phyloP scores from a whole-genome alignment of 2,113 vertebrate genomes.

The Gallinago media region DNA sequence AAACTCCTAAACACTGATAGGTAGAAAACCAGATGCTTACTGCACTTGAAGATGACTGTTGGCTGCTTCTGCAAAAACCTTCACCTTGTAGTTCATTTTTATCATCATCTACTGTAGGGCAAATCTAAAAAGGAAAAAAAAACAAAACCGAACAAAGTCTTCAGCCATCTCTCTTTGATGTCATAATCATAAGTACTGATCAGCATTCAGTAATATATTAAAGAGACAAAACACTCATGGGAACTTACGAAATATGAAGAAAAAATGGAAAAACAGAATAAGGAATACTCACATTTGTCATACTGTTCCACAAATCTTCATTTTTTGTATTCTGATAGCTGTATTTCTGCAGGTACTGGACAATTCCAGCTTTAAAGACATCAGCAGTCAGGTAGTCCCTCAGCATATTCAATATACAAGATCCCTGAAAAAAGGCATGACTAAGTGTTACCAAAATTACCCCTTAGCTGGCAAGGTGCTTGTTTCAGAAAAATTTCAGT shows the following conservation, averaged over 20 bases:
- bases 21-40: slow-evolving; percentile 65
- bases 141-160: not conserved
- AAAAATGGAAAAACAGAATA: not conserved
- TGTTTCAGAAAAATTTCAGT: not conserved
- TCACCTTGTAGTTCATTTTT: slow-evolving; percentile 44
- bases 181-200: not conserved
- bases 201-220: not conserved
- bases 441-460: not conserved
- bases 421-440: slow-evolving; percentile 78
- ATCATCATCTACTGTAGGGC: slow-evolving; percentile 68
- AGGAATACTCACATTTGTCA: slow-evolving; percentile 81
- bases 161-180: not conserved
- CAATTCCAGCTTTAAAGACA: slow-evolving; percentile 85
- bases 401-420: slow-evolving; percentile 92
- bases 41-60: slow-evolving; percentile 55
- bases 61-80: slow-evolving; percentile 81
- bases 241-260: not conserved
- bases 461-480: not conserved
- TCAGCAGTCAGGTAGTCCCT: slow-evolving; percentile 85
- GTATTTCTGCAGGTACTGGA: slow-evolving; percentile 85
- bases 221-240: not conserved
- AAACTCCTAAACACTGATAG: not conserved
- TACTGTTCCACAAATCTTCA: slow-evolving; percentile 88
- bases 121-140: slow-evolving; percentile 76
- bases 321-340: slow-evolving; percentile 91